A percentile compares a stretch with the other conserved stretches of the same genome.
These are phyloP conservation scores for Alca torda DNA, from an alignment of 2,797 vertebrate genomes.

Conservation along the genomic window DNA sequence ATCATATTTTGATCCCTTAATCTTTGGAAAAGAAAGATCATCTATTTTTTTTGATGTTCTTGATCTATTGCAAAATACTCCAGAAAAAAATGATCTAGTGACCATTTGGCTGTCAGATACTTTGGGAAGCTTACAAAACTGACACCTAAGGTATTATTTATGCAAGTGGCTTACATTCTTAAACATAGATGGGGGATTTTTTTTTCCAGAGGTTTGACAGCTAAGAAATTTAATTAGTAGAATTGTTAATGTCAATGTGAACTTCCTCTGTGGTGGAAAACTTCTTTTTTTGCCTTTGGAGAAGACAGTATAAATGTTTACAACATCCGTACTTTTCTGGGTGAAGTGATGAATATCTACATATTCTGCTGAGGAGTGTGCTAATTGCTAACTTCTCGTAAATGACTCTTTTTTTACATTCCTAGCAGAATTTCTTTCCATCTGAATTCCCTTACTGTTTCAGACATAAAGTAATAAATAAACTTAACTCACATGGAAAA, in stretches of 20 bases:
- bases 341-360: background rate
- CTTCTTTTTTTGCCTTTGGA: background rate
- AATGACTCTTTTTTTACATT: background rate
- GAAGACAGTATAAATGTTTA: background rate
- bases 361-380: conserved; percentile 17
- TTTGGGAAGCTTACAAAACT: background rate
- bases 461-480: background rate
- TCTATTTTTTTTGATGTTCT: background rate
- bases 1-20: background rate
- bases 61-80: background rate
- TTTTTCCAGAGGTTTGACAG: background rate
- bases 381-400: background rate
- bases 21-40: background rate
- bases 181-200: background rate
- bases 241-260: background rate
- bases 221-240: background rate
- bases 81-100: background rate
- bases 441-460: background rate
- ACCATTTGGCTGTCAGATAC: background rate
- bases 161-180: background rate
- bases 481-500: background rate
- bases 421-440: background rate
- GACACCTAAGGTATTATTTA: background rate
- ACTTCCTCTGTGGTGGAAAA: background rate
- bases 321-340: background rate